Percentiles rank a stretch among this genome's conserved stretches.
Conservation (phyloP, 2,888 invertebrate species). For the Trichogramma dendrolimi region DNA sequence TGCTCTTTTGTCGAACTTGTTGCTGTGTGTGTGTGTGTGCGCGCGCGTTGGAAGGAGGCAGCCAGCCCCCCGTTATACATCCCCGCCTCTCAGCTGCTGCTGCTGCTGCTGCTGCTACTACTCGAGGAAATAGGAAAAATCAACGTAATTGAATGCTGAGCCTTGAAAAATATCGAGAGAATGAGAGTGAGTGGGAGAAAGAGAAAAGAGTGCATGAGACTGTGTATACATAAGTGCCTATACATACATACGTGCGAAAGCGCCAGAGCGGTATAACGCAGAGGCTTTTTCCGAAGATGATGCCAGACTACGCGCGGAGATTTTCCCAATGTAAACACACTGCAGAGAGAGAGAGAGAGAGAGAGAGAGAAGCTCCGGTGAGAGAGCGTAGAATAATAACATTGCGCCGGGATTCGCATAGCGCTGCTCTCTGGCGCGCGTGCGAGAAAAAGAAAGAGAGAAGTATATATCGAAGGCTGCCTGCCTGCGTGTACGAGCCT, state of each 20-base stretch:
- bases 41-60: neutral
- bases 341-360: neutral
- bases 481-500: too few species aligned
- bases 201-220: slow-evolving; percentile 1
- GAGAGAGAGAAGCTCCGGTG: neutral
- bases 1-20: slow-evolving; percentile 15
- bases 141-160: slow-evolving; percentile 18
- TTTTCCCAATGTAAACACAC: slow-evolving; percentile 14
- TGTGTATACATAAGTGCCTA: neutral
- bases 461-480: too few species aligned
- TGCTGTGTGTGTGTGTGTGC: neutral
- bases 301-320: neutral
- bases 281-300: slow-evolving; percentile 2
- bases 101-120: too few species aligned
- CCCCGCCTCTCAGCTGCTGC: too few species aligned
- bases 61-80: neutral
- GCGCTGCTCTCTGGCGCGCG: slow-evolving; percentile 2
- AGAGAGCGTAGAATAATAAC: slow-evolving; percentile 2
- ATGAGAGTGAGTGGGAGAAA: neutral
- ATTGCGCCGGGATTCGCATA: neutral
- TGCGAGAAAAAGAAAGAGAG: neutral
- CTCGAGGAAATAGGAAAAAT: neutral
- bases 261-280: too few species aligned
- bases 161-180: neutral
- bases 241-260: neutral